Conservation (phyloP, 2,888 invertebrate genomes). For the Stenurella melanura region DNA sequence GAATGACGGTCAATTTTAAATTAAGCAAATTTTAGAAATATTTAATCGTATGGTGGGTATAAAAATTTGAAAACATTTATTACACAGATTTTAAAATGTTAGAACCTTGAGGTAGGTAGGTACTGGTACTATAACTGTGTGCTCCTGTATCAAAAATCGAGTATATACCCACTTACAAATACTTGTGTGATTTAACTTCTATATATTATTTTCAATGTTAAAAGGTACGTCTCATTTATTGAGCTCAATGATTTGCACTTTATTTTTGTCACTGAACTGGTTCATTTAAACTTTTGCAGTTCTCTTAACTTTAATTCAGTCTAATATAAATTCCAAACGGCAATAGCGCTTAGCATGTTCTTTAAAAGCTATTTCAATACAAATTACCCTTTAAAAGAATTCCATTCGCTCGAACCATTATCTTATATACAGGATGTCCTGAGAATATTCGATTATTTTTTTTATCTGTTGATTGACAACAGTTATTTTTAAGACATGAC, state of each 20-base stretch:
- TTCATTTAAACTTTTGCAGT: conserved; percentile 29
- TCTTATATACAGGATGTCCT: conserved; percentile 13
- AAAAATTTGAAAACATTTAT: not conserved
- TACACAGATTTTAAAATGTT: not conserved
- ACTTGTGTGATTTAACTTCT: not conserved
- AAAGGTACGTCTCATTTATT: conserved; percentile 17
- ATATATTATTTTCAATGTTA: not conserved
- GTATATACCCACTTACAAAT: not conserved
- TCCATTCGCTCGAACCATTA: conserved; percentile 19
- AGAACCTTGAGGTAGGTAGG: not conserved
- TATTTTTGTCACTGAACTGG: conserved; percentile 35
- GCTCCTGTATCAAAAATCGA: not conserved
- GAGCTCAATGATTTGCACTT: conserved; percentile 35
- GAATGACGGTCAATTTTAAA: not conserved
- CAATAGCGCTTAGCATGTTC: conserved; percentile 21
- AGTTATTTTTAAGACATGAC: not conserved
- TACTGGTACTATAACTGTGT: not conserved
- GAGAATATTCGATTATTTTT: not conserved
- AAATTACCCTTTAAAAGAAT: conserved; percentile 28
- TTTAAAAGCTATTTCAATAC: conserved; percentile 35
- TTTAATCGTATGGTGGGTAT: no score
- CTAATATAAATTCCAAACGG: conserved; percentile 30
- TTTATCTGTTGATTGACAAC: not conserved
- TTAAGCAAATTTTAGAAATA: not conserved
- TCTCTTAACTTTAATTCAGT: conserved; percentile 14